Evolutionary conservation across 2,113 vertebrate species (phyloP), one percentile per base, ranked within the genome.

Genomic region (Pampusana beccarii): DNA sequence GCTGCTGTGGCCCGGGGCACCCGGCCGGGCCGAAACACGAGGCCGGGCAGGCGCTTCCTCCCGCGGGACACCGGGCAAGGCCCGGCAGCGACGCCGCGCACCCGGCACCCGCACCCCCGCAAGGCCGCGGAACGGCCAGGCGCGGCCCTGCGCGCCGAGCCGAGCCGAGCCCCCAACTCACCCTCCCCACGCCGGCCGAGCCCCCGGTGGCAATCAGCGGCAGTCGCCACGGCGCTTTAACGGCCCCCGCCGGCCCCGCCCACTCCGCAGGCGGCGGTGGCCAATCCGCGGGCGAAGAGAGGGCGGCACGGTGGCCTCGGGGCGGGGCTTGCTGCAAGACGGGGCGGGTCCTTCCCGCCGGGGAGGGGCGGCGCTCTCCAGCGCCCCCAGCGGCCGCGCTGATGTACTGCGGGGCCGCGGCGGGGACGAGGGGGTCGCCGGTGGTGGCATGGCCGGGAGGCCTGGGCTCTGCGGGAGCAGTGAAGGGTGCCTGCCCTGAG

Each of bases 201-300:
- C 25, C 14, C 25, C 51, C 51, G 13, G 25, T 26, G 24, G 13
- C 25, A 53, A 26, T 7, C 5, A 28, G 0, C 23, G 0, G 0
- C 2, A 0, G 2, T 36, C 7, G 25, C 51, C 18, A 3, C 6
- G 1, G 25, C 0, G 0, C 16, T 0, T 80, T 94, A 90, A 80
- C 71, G 38, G 75, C 0, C 12, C 5, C 25, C 5, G 5, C 19
- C 2, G 8, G 42, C 48, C 48, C 69, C 78, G 42, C 94, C 89
- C 75, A 1, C 51, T 28, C 3, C 7, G 3, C 25, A 3, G 13
- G 6, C 44, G 2, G 1, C 20, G 2, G 2, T 2, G 21, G 5
- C 87, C 90, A 93, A 91, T 92, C 78, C 5, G 15, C 12, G 48
- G 5, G 42, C 36, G 24, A 20, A 0, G 18, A 16, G 60, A 6